phyloP scores from a whole-genome alignment of 2,797 vertebrate genomes.

The Jordanella pulchra region DNA sequence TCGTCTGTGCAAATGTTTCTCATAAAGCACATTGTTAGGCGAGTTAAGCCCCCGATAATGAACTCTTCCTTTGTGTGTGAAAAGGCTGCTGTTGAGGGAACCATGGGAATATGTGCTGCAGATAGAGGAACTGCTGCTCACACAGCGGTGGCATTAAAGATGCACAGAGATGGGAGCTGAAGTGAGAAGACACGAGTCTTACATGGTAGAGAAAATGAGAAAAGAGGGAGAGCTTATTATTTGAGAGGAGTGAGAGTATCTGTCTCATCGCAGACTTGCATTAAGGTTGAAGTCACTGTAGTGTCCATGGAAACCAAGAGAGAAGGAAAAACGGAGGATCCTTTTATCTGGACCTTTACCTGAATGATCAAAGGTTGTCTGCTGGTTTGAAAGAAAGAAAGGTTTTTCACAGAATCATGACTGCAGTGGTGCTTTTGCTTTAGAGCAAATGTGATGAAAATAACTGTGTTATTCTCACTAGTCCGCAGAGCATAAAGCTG shows the following conservation, averaged over 20 bases:
- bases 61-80: constrained; percentile 70
- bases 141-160: not conserved
- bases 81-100: constrained; percentile 68
- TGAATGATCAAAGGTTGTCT: constrained; percentile 56
- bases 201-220: constrained; percentile 19
- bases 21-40: constrained; percentile 70
- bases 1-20: constrained; percentile 66
- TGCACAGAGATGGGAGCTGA: constrained; percentile 1
- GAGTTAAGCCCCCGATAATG: constrained; percentile 62
- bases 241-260: constrained; percentile 31
- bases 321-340: constrained; percentile 44
- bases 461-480: not conserved
- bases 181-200: constrained; percentile 13
- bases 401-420: constrained; percentile 18
- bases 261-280: constrained; percentile 27
- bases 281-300: constrained; percentile 43
- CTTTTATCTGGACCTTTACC: constrained; percentile 58
- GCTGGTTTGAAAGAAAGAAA: constrained; percentile 15
- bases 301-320: constrained; percentile 66
- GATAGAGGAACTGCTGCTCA: constrained; percentile 26
- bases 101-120: constrained; percentile 63
- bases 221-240: constrained; percentile 24
- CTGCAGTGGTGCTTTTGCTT: constrained; percentile 12
- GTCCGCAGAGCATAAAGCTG: not conserved
- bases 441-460: constrained; percentile 15